These are phyloP conservation scores for Erythrolamprus reginae DNA, from an alignment of 2,113 vertebrate genomes.

Conservation along the genomic window DNA sequence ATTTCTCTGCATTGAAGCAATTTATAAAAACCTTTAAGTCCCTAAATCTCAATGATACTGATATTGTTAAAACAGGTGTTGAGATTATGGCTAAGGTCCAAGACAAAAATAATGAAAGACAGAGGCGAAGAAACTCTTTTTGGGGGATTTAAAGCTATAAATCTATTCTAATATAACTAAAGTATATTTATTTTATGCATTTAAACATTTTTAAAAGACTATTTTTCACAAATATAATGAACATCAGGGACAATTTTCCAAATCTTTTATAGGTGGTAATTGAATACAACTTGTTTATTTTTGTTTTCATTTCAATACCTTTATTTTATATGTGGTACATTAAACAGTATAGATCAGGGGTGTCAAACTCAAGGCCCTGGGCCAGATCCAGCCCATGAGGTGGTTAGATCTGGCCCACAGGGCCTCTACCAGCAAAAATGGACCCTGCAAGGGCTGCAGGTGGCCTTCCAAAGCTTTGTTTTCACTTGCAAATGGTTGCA, in stretches of 20 bases:
- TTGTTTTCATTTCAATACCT: neutral
- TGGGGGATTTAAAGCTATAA: neutral
- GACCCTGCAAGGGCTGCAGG: too few species aligned
- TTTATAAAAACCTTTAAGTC: neutral
- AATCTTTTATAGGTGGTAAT: neutral
- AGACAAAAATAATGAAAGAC: neutral
- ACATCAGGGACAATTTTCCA: neutral
- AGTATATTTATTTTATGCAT: neutral
- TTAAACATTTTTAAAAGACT: neutral
- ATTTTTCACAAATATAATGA: neutral
- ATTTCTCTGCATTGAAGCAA: neutral
- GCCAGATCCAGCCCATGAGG: too few species aligned
- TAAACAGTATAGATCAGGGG: neutral
- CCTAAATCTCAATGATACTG: neutral
- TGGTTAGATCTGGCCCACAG: too few species aligned
- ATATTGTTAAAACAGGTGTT: neutral
- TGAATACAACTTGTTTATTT: neutral
- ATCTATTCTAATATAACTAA: neutral
- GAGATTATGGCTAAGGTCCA: neutral
- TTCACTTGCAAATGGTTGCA: too few species aligned
- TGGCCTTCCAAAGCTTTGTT: too few species aligned
- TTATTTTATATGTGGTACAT: neutral
- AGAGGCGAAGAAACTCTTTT: slow-evolving; percentile 2
- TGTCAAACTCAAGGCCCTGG: too few species aligned
- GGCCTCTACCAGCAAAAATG: too few species aligned